Evolutionary conservation across 1,140 invertebrate species (phyloP).

Genomic region (Drosophila kurseongensis): DNA sequence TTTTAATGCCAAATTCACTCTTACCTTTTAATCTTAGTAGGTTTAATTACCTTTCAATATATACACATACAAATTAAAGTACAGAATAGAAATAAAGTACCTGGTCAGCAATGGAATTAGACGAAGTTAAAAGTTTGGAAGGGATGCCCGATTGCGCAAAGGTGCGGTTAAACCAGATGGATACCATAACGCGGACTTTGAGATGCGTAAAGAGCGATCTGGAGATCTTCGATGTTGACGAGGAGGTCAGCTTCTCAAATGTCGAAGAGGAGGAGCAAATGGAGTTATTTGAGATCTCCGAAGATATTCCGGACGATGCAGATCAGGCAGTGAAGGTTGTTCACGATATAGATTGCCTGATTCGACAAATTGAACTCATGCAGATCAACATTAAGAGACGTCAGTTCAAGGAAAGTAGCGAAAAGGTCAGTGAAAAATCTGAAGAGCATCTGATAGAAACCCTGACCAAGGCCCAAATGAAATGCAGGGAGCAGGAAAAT

Average conservation of each 20-base stretch:
- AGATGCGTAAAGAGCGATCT: slow-evolving; percentile 23
- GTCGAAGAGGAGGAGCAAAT: slow-evolving; percentile 34
- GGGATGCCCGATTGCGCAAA: slow-evolving; percentile 27
- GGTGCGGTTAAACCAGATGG: slow-evolving; percentile 41
- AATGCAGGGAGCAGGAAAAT: not conserved
- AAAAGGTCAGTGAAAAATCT: not conserved
- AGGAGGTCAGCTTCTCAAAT: slow-evolving; percentile 47
- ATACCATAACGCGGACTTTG: slow-evolving; percentile 34
- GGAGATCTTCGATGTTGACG: slow-evolving; percentile 57
- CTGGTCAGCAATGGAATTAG: not conserved
- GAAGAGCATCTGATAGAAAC: not conserved
- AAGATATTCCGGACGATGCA: slow-evolving; percentile 35
- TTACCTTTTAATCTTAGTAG: not conserved
- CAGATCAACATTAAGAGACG: slow-evolving; percentile 41
- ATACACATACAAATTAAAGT: not conserved
- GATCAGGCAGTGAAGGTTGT: slow-evolving; percentile 8
- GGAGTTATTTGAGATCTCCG: not conserved
- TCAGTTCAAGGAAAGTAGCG: not conserved
- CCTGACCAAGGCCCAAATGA: not conserved
- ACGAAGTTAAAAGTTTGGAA: not conserved
- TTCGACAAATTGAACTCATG: slow-evolving; percentile 50
- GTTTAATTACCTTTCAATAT: not conserved
- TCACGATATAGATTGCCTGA: slow-evolving; percentile 44
- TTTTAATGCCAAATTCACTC: no score
- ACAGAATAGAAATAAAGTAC: not conserved